Evolutionary conservation across 2,888 invertebrate species (phyloP).

Genomic region (Pinctada fucata): DNA sequence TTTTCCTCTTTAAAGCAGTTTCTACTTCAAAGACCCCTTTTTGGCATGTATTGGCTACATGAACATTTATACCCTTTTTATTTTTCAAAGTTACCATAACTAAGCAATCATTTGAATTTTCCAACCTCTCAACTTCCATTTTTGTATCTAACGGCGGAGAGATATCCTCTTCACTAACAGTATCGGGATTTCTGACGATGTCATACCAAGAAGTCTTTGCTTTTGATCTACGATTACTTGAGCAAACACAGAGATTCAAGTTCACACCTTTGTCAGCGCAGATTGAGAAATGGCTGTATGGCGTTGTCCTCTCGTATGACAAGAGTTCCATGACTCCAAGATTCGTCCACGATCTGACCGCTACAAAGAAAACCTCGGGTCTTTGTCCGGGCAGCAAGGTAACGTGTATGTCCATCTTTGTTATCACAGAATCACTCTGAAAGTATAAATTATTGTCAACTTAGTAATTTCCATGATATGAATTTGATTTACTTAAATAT

Average conservation of each 20-base stretch:
- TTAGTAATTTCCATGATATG: background rate
- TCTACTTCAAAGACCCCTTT: conserved; percentile 17
- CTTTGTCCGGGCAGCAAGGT: conserved; percentile 19
- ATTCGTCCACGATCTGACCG: conserved; percentile 30
- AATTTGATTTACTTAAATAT: background rate
- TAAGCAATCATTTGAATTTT: conserved; percentile 42
- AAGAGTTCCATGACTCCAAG: conserved; percentile 27
- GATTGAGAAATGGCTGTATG: conserved; percentile 55
- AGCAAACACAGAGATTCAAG: conserved; percentile 60
- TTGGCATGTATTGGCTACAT: conserved; percentile 47
- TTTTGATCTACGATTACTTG: conserved; percentile 12
- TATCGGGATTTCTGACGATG: background rate
- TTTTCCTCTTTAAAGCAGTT: conserved; percentile 22
- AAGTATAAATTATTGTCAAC: background rate
- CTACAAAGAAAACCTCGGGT: conserved; percentile 53
- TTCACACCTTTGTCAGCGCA: conserved; percentile 60
- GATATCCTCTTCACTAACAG: background rate
- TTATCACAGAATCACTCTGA: conserved; percentile 39
- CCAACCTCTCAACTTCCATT: background rate
- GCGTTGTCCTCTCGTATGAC: conserved; percentile 58
- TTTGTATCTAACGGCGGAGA: background rate
- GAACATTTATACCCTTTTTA: conserved; percentile 46
- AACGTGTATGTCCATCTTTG: conserved; percentile 57
- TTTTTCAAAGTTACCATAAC: conserved; percentile 41
- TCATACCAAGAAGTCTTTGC: conserved; percentile 12